These are phyloP conservation scores for Drosophila paulistorum DNA, from an alignment of 1,140 invertebrate genomes.

Conservation along the genomic window DNA sequence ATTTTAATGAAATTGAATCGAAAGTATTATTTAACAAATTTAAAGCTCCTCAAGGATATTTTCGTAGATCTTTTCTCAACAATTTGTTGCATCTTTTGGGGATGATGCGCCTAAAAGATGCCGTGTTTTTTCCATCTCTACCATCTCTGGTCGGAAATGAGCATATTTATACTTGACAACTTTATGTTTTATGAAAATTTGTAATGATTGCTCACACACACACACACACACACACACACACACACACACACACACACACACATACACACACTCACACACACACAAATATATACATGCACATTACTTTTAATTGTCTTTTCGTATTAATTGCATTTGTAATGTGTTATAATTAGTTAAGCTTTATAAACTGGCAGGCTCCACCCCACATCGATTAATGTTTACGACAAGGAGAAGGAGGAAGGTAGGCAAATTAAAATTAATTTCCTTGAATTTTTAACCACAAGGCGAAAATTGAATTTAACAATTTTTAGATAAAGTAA, in stretches of 20 bases:
- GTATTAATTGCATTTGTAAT: conserved; percentile 73
- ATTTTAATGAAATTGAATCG: too few relatives aligned
- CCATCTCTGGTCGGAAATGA: neutral
- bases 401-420: neutral
- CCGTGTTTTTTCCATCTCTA: neutral
- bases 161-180: conserved; percentile 1
- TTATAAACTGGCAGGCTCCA: conserved; percentile 35
- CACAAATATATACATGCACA: neutral
- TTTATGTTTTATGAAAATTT: conserved; percentile 30
- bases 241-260: neutral
- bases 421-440: neutral
- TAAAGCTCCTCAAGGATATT: neutral
- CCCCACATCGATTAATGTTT: neutral
- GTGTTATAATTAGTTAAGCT: conserved; percentile 68
- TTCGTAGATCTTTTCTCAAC: neutral
- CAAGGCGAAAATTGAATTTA: conserved; percentile 7
- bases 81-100: conserved; percentile 2
- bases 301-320: conserved; percentile 67
- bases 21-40: too few relatives aligned
- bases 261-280: neutral
- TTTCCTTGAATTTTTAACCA: conserved; percentile 11
- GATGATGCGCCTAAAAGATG: neutral
- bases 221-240: neutral
- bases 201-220: conserved; percentile 32
- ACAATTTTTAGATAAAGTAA: neutral